phyloP scores from a whole-genome alignment of 2,113 vertebrate genomes.

The Artemisiospiza belli region DNA sequence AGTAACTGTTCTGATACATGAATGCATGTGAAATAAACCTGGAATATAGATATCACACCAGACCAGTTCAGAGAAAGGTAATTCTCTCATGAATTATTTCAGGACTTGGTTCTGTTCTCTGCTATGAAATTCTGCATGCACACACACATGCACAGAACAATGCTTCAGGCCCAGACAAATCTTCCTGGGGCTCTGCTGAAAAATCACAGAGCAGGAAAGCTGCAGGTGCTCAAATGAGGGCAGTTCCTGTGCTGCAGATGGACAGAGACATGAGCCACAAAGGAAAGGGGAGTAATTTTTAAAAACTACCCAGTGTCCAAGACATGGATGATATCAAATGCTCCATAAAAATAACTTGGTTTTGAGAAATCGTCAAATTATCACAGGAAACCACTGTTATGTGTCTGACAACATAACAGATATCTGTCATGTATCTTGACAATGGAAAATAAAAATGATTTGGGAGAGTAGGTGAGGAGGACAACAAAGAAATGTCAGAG shows the following conservation, averaged over 20 bases:
- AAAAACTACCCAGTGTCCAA: background rate
- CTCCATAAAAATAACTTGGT: background rate
- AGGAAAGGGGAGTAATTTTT: background rate
- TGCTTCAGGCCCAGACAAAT: background rate
- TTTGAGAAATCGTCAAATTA: background rate
- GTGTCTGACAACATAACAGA: background rate
- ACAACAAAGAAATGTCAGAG: background rate
- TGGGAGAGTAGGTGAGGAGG: background rate
- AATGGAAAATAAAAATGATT: background rate
- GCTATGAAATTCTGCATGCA: background rate
- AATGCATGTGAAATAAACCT: background rate
- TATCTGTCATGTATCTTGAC: background rate
- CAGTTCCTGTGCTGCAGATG: background rate
- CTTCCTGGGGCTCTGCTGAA: background rate
- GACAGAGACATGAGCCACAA: background rate
- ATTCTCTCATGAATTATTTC: background rate
- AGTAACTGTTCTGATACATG: background rate
- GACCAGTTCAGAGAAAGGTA: background rate
- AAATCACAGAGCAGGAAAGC: background rate
- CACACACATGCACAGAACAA: fast-evolving
- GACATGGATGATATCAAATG: background rate
- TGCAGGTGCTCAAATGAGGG: background rate
- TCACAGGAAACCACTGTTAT: background rate
- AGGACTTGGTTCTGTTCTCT: background rate
- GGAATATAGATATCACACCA: background rate